These are phyloP conservation scores for Gephyroberyx darwinii DNA, from an alignment of 2,797 vertebrate species.

Conservation along the genomic window DNA sequence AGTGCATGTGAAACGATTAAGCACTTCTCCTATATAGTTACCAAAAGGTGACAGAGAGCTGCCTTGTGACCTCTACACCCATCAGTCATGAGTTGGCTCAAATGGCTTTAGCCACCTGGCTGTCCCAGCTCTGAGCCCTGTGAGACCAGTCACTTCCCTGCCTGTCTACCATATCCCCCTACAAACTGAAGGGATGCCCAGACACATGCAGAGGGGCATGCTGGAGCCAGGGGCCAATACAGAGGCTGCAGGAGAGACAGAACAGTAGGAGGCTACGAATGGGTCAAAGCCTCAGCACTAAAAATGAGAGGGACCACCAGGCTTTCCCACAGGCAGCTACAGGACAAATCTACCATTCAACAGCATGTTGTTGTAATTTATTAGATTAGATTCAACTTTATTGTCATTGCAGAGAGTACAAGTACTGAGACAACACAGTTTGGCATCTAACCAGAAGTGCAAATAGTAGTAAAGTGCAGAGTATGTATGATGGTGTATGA, in stretches of 20 bases:
- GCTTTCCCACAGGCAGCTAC: slow-evolving; percentile 62
- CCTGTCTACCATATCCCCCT: slow-evolving; percentile 62
- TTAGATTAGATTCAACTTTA: too few species aligned
- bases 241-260: slow-evolving; percentile 74
- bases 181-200: slow-evolving; percentile 51
- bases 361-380: slow-evolving; percentile 13
- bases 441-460: too few species aligned
- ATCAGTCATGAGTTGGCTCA: slow-evolving; percentile 12
- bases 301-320: slow-evolving; percentile 68
- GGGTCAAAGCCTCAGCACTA: slow-evolving; percentile 69
- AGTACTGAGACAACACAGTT: too few species aligned
- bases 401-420: too few species aligned
- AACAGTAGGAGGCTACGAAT: slow-evolving; percentile 65
- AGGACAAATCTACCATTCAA: slow-evolving; percentile 40
- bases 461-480: too few species aligned
- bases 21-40: slow-evolving; percentile 12
- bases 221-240: slow-evolving; percentile 77
- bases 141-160: slow-evolving; percentile 71
- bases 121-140: slow-evolving; percentile 35
- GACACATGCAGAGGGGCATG: slow-evolving; percentile 78
- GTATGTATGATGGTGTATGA: too few species aligned
- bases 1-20: slow-evolving; percentile 23
- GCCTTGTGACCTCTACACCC: slow-evolving; percentile 20
- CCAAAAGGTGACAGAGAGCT: slow-evolving; percentile 21
- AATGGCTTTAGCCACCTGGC: slow-evolving; percentile 39